Conservation (phyloP, 2,888 invertebrate species). For the Drosophila cyrtoloma region DNA sequence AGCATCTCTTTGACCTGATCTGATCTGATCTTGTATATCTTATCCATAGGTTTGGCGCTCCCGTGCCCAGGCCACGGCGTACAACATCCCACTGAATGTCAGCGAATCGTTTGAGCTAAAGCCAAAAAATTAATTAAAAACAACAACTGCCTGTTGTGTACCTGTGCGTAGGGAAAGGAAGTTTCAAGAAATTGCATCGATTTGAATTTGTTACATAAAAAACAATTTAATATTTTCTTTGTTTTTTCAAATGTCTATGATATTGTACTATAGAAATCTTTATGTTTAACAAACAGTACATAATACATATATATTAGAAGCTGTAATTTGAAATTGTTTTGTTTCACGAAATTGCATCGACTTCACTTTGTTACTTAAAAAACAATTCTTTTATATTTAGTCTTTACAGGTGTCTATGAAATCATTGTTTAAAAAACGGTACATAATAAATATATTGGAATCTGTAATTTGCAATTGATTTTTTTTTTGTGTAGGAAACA, state of each 20-base stretch:
- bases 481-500: background rate
- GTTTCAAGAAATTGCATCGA: background rate
- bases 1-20: background rate
- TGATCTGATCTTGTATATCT: background rate
- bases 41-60: slow-evolving; percentile 81
- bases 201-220: slow-evolving; percentile 6
- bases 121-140: slow-evolving; percentile 45
- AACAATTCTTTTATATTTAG: background rate
- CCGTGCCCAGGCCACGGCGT: slow-evolving; percentile 69
- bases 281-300: background rate
- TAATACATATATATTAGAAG: background rate
- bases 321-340: background rate
- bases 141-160: slow-evolving; percentile 19
- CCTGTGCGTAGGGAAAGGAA: slow-evolving; percentile 14
- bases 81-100: slow-evolving; percentile 68
- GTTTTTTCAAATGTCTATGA: background rate
- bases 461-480: background rate
- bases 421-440: background rate
- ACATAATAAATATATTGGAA: background rate
- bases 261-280: background rate
- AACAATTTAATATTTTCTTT: background rate
- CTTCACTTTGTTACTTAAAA: background rate
- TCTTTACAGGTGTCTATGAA: background rate
- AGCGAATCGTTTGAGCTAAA: slow-evolving; percentile 80
- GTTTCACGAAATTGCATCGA: background rate